Conservation (phyloP, 2,888 invertebrate species). For the Nymphalis polychloros region DNA sequence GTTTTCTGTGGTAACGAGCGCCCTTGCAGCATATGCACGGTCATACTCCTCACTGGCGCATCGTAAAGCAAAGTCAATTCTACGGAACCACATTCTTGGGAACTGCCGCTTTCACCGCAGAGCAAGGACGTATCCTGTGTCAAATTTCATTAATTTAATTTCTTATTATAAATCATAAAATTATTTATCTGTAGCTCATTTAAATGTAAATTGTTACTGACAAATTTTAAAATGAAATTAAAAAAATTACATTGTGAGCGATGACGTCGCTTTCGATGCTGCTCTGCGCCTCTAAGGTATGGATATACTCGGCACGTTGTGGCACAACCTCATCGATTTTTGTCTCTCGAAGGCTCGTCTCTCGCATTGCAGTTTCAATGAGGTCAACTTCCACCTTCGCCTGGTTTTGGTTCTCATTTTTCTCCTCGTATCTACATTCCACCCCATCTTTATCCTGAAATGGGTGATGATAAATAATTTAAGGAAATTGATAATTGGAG, state of each 20-base stretch:
- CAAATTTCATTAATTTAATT: slow-evolving; percentile 15
- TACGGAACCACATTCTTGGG: slow-evolving; percentile 86
- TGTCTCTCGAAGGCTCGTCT: slow-evolving; percentile 81
- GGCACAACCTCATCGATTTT: slow-evolving; percentile 83
- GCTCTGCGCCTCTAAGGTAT: slow-evolving; percentile 76
- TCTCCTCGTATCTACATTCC: slow-evolving; percentile 77
- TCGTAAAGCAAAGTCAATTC: slow-evolving; percentile 95
- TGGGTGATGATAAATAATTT: slow-evolving; percentile 10
- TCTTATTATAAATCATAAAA: background rate
- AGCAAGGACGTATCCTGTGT: slow-evolving; percentile 75
- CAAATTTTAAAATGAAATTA: too few relatives aligned
- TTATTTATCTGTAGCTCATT: background rate
- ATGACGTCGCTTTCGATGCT: slow-evolving; percentile 83
- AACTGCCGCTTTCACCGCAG: slow-evolving; percentile 78
- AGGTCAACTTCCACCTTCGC: slow-evolving; percentile 63
- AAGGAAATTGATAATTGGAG: background rate
- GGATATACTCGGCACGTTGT: slow-evolving; percentile 71
- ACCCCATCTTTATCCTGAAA: slow-evolving; percentile 74
- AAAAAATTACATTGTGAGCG: slow-evolving; percentile 84
- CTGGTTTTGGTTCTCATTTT: slow-evolving; percentile 68
- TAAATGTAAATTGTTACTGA: too few relatives aligned
- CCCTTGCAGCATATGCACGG: slow-evolving; percentile 94
- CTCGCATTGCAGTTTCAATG: slow-evolving; percentile 48
- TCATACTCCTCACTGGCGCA: slow-evolving; percentile 95
- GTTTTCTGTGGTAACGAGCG: slow-evolving; percentile 86